Percentiles rank a stretch among this genome's conserved stretches.
Conservation (phyloP, 2,888 invertebrate species). For the Parnassius apollo region DNA sequence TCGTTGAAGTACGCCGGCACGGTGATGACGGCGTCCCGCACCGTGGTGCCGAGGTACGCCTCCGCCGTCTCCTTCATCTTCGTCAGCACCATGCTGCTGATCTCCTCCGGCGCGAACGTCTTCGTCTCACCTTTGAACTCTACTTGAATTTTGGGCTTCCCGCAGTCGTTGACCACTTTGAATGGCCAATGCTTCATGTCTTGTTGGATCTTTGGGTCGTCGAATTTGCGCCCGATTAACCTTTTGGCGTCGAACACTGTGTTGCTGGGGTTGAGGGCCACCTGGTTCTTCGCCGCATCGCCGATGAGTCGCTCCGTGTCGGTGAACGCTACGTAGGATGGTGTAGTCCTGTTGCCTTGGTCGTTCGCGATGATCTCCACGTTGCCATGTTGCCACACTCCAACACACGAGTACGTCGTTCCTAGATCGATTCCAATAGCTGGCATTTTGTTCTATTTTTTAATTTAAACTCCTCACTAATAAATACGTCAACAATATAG, state of each 20-base stretch:
- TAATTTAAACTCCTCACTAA: slow-evolving; percentile 17
- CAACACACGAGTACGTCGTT: slow-evolving; percentile 83
- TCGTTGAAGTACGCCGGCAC: slow-evolving; percentile 91
- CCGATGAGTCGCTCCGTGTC: slow-evolving; percentile 92
- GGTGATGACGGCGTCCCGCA: slow-evolving; percentile 89
- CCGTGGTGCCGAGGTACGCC: slow-evolving; percentile 84
- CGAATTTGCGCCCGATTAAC: slow-evolving; percentile 89
- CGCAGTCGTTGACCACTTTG: slow-evolving; percentile 83
- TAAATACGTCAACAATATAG: not conserved
- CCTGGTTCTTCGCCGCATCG: slow-evolving; percentile 93
- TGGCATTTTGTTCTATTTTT: slow-evolving; percentile 49
- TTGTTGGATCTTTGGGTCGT: slow-evolving; percentile 87
- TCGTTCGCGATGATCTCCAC: slow-evolving; percentile 95
- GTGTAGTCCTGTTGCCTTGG: slow-evolving; percentile 87
- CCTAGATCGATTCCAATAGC: slow-evolving; percentile 85
- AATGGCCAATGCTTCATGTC: slow-evolving; percentile 93
- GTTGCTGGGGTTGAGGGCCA: slow-evolving; percentile 87
- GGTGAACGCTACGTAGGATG: slow-evolving; percentile 81
- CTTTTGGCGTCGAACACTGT: slow-evolving; percentile 90
- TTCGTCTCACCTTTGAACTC: slow-evolving; percentile 84
- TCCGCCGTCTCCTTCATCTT: slow-evolving; percentile 85
- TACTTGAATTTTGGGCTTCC: slow-evolving; percentile 85
- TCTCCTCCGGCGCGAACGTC: slow-evolving; percentile 85
- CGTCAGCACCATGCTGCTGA: slow-evolving; percentile 84
- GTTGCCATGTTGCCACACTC: slow-evolving; percentile 86